Evolutionary conservation across 23 tunicate species (phyloP).

Genomic region (Pegea sp.): DNA sequence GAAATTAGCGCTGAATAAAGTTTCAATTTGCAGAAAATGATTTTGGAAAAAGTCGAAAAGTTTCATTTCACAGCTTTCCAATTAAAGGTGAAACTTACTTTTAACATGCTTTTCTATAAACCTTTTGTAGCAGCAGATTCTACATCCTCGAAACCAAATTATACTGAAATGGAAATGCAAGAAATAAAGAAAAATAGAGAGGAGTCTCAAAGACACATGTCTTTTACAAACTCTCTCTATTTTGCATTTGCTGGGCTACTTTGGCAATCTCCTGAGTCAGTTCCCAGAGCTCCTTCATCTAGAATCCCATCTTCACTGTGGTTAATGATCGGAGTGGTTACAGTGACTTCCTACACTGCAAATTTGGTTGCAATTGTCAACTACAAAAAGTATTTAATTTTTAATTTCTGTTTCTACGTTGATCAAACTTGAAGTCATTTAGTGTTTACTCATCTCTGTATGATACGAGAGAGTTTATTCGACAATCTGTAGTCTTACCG

Average conservation of each 20-base stretch:
- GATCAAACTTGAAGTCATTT: background rate
- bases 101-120: no score
- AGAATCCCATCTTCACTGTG: constrained; percentile 51
- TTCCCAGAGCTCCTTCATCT: constrained; percentile 66
- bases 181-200: constrained; percentile 8
- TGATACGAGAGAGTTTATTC: background rate
- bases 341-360: constrained; percentile 76
- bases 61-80: no score
- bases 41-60: no score
- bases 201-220: constrained; percentile 58
- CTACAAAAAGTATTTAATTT: background rate
- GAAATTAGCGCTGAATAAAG: no score
- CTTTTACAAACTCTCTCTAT: constrained; percentile 54
- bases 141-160: no score
- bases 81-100: no score
- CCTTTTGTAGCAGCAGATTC: no score
- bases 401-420: background rate
- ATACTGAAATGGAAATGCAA: no score
- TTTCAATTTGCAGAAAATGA: no score
- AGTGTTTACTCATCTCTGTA: background rate
- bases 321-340: constrained; percentile 83
- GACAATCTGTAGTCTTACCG: no score
- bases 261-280: constrained; percentile 86
- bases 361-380: constrained; percentile 63
- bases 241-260: constrained; percentile 80